A percentile compares a stretch with the other conserved stretches of the same genome.
These are phyloP conservation scores for Cryptus viduatorius DNA, from an alignment of 2,888 invertebrate species.

Conservation along the genomic window DNA sequence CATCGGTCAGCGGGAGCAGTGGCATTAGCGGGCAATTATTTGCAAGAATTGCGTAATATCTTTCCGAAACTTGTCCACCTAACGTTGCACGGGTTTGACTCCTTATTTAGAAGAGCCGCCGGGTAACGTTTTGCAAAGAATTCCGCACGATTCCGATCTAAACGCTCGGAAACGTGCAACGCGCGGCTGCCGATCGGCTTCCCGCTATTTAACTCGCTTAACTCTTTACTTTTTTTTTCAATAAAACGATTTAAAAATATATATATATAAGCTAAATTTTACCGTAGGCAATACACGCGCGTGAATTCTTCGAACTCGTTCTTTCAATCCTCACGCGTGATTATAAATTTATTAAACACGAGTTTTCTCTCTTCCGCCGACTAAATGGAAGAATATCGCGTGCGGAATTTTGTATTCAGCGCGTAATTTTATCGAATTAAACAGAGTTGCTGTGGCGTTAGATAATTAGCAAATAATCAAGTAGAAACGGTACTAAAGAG, in stretches of 20 bases:
- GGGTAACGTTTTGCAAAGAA: conserved; percentile 47
- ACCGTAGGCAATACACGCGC: conserved; percentile 1
- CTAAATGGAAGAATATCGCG: not conserved
- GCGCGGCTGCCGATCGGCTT: conserved; percentile 12
- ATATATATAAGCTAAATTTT: not conserved
- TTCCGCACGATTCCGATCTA: conserved; percentile 38
- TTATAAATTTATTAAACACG: conserved; percentile 35
- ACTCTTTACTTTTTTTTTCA: conserved; percentile 16
- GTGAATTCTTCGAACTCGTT: conserved; percentile 37
- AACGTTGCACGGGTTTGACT: conserved; percentile 31
- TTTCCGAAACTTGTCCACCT: conserved; percentile 40
- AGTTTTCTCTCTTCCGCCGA: conserved; percentile 2
- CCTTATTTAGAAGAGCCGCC: conserved; percentile 54
- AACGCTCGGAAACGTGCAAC: conserved; percentile 17
- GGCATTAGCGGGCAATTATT: conserved; percentile 44
- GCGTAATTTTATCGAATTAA: conserved; percentile 1
- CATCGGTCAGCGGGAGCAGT: conserved; percentile 34
- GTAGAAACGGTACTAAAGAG: not conserved
- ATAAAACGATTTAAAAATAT: conserved; percentile 28
- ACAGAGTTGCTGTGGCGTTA: not conserved
- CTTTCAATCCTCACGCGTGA: conserved; percentile 19
- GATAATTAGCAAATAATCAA: not conserved
- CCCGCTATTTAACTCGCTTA: conserved; percentile 30
- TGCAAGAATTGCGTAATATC: conserved; percentile 59
- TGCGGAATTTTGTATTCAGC: not conserved